Conservation (phyloP, 2,113 vertebrate species). For the Boleophthalmus pectinirostris region DNA sequence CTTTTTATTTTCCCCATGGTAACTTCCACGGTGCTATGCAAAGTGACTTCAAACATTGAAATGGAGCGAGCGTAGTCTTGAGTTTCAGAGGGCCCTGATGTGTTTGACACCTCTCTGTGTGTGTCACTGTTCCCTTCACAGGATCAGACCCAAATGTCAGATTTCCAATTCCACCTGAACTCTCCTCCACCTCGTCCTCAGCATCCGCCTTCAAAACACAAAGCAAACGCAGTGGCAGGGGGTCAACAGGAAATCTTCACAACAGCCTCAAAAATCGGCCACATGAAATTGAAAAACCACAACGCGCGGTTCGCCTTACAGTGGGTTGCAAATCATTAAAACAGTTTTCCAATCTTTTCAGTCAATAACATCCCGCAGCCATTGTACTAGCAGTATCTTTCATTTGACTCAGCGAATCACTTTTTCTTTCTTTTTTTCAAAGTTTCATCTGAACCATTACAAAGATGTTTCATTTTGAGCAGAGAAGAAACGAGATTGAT, state of each 20-base stretch:
- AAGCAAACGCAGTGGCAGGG: constrained; percentile 27
- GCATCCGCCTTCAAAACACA: constrained; percentile 43
- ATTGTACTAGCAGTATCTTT: constrained; percentile 3
- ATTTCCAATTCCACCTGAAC: constrained; percentile 35
- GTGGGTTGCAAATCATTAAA: constrained; percentile 23
- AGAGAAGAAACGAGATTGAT: neutral
- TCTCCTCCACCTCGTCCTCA: constrained; percentile 20
- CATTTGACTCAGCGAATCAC: constrained; percentile 11
- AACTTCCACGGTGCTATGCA: neutral
- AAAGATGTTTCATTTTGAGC: neutral
- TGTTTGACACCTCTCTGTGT: constrained; percentile 13
- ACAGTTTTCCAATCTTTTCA: constrained; percentile 18
- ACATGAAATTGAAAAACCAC: constrained; percentile 17
- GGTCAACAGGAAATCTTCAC: constrained; percentile 38
- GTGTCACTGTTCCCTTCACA: constrained; percentile 26
- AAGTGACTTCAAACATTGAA: neutral
- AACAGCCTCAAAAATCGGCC: constrained; percentile 18
- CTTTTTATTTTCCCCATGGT: too few species aligned
- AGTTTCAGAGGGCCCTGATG: constrained; percentile 2
- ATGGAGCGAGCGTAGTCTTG: neutral
- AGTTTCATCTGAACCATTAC: neutral
- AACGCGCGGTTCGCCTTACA: constrained; percentile 21
- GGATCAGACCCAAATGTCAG: constrained; percentile 44
- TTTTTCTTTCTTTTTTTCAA: neutral
- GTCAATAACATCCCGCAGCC: constrained; percentile 23